These are phyloP conservation scores for Cygnus atratus DNA, from an alignment of 2,113 vertebrate genomes.

Conservation along the genomic window DNA sequence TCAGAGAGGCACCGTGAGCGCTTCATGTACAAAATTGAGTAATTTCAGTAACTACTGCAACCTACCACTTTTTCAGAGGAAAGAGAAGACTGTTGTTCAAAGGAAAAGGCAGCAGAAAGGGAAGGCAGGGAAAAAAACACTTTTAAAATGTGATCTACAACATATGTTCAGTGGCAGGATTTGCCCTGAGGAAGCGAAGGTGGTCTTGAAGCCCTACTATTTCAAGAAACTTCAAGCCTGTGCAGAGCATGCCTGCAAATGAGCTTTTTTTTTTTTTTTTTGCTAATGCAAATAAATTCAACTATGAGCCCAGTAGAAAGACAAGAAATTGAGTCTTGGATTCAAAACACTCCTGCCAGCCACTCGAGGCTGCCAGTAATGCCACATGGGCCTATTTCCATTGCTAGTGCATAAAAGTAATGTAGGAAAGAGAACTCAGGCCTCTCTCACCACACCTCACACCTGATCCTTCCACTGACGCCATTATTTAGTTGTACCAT, in stretches of 20 bases:
- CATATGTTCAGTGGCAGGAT: neutral
- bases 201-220: neutral
- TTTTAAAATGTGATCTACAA: neutral
- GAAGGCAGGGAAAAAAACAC: neutral
- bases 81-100: neutral
- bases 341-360: neutral
- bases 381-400: neutral
- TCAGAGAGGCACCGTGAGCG: neutral
- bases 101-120: neutral
- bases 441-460: neutral
- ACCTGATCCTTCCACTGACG: neutral
- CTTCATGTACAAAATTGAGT: neutral
- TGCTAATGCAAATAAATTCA: conserved; percentile 21
- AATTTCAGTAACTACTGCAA: neutral
- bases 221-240: neutral
- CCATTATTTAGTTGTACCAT: neutral
- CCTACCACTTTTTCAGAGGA: neutral
- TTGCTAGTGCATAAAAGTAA: neutral
- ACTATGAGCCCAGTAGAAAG: neutral
- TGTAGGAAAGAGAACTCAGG: neutral
- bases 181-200: neutral
- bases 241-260: neutral
- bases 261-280: neutral
- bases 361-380: neutral
- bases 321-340: neutral